Percentiles rank a stretch among this genome's conserved stretches.
phyloP scores from a whole-genome alignment of 2,888 invertebrate genomes.

The Chaetogeoica ovagalla region DNA sequence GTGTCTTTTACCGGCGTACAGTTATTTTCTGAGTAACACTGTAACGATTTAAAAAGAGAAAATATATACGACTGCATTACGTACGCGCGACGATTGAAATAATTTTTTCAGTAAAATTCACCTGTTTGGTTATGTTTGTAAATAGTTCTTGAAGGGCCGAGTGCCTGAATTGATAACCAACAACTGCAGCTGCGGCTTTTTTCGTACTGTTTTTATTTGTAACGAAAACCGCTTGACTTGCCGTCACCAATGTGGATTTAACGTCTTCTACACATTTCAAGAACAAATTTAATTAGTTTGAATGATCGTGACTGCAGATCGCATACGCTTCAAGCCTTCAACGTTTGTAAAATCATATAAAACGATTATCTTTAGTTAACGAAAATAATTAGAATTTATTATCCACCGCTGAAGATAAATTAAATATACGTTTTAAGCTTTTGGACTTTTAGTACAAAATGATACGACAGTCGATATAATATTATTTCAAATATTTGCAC shows the following conservation, averaged over 20 bases:
- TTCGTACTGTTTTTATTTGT: conserved; percentile 55
- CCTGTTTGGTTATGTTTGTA: conserved; percentile 75
- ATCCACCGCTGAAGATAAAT: too few species aligned
- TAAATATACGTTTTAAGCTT: too few species aligned
- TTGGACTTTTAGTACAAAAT: too few species aligned
- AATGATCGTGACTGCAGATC: not conserved
- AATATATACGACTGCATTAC: not conserved
- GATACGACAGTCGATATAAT: too few species aligned
- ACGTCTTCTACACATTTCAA: conserved; percentile 24
- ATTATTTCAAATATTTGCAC: too few species aligned
- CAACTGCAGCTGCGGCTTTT: conserved; percentile 65
- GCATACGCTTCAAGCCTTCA: not conserved
- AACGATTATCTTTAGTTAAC: too few species aligned
- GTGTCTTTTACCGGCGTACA: conserved; percentile 54
- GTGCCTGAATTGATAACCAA: conserved; percentile 79
- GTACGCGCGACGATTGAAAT: not conserved
- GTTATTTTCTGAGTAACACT: conserved; percentile 38
- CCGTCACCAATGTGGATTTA: conserved; percentile 72
- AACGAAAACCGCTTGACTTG: conserved; percentile 78
- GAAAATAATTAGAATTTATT: not conserved
- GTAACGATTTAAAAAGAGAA: not conserved
- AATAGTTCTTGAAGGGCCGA: conserved; percentile 76
- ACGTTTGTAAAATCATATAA: too few species aligned
- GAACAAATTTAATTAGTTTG: not conserved
- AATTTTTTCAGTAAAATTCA: conserved; percentile 57